phyloP scores from a whole-genome alignment of 2,888 invertebrate genomes.

The Prenolepis imparis region DNA sequence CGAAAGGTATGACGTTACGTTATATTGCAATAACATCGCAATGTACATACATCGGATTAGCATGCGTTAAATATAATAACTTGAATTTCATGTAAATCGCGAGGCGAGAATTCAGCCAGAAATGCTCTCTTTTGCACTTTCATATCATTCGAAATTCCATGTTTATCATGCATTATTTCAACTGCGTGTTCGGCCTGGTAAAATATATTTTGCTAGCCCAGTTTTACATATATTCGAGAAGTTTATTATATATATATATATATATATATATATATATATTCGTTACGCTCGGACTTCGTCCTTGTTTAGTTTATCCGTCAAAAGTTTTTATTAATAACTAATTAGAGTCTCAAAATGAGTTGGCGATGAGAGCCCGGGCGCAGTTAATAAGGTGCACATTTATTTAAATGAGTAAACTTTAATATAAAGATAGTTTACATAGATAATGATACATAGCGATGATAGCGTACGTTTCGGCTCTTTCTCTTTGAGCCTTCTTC shows the following conservation, averaged over 20 bases:
- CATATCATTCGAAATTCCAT: constrained; percentile 30
- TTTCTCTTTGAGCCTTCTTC: no score
- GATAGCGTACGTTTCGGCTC: no score
- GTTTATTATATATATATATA: no score
- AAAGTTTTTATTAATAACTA: neutral
- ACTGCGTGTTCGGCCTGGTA: neutral
- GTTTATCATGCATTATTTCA: constrained; percentile 33
- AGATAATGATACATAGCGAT: no score
- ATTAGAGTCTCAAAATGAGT: no score
- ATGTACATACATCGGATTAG: neutral
- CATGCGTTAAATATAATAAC: constrained; percentile 1
- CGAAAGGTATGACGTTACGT: neutral
- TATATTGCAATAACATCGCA: constrained; percentile 8
- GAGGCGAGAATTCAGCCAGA: neutral
- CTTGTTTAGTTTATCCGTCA: neutral
- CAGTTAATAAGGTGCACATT: no score
- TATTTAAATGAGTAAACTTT: no score
- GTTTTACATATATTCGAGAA: no score
- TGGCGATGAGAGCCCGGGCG: no score
- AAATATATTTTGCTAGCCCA: constrained; percentile 1
- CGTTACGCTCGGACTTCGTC: neutral
- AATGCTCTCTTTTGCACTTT: constrained; percentile 14
- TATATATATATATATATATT: no score
- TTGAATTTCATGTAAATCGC: constrained; percentile 21
- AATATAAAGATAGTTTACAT: no score